Conservation (phyloP, 2,888 invertebrate genomes). For the Rhagium mordax region DNA sequence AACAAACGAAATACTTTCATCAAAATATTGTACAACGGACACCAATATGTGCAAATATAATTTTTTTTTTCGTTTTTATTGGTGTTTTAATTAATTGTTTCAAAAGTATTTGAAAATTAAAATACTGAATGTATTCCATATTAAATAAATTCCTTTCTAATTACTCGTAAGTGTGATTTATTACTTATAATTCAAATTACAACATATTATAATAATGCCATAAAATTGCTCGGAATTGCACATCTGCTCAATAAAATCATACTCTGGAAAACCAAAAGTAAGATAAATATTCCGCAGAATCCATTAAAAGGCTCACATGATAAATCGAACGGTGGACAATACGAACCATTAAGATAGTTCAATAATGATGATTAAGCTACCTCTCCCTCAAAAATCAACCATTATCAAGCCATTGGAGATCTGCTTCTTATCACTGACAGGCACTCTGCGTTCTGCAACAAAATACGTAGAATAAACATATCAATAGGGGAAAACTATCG, state of each 20-base stretch:
- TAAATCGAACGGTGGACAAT: slow-evolving; percentile 69
- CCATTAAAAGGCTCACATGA: slow-evolving; percentile 65
- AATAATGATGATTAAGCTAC: slow-evolving; percentile 70
- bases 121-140: not conserved
- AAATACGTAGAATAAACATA: slow-evolving; percentile 48
- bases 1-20: too few relatives aligned
- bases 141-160: not conserved
- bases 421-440: slow-evolving; percentile 57
- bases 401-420: slow-evolving; percentile 64
- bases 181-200: not conserved
- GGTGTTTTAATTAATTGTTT: not conserved
- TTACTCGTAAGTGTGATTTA: too few relatives aligned
- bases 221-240: slow-evolving; percentile 32
- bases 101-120: not conserved
- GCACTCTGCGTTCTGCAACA: slow-evolving; percentile 53
- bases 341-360: slow-evolving; percentile 68
- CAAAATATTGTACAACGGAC: too few relatives aligned
- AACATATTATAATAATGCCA: not conserved
- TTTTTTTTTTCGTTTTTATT: too few relatives aligned
- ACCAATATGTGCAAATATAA: too few relatives aligned
- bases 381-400: slow-evolving; percentile 65
- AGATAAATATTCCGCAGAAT: slow-evolving; percentile 62
- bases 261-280: slow-evolving; percentile 57
- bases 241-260: slow-evolving; percentile 52
- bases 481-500: slow-evolving; percentile 37